A percentile compares a stretch with the other conserved stretches of the same genome.
Evolutionary conservation across 2,113 vertebrate genomes (phyloP).

Genomic region (Anolis carolinensis): DNA sequence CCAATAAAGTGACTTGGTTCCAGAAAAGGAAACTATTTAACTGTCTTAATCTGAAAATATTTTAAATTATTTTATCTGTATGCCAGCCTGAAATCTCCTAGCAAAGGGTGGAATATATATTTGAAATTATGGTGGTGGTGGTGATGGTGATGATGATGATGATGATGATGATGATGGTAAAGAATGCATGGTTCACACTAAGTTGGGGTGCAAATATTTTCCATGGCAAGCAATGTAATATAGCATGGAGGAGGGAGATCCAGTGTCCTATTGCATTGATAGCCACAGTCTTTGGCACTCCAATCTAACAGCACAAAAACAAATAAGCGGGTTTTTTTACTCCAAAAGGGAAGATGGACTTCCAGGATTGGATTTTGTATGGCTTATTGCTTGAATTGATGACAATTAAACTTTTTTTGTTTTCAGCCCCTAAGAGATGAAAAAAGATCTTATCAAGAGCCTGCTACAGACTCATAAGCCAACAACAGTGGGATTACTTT

Average conservation of each 20-base stretch:
- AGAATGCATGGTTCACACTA: too few relatives aligned
- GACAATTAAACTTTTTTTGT: not conserved
- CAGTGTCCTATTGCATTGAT: not conserved
- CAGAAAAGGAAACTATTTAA: too few relatives aligned
- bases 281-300: not conserved
- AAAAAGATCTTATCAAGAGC: fast-evolving
- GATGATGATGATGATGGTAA: too few relatives aligned
- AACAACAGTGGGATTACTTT: not conserved
- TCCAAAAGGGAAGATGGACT: not conserved
- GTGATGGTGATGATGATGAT: too few relatives aligned
- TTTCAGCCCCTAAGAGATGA: not conserved
- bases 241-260: not conserved
- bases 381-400: not conserved
- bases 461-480: not conserved
- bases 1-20: slow-evolving; percentile 32
- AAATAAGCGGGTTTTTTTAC: too few relatives aligned
- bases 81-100: too few relatives aligned
- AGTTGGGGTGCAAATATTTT: too few relatives aligned
- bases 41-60: too few relatives aligned
- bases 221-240: not conserved
- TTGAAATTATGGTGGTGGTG: too few relatives aligned
- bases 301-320: not conserved
- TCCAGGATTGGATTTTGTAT: not conserved
- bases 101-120: too few relatives aligned
- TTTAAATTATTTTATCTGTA: too few relatives aligned